Conservation (phyloP, 2,888 invertebrate genomes). For the Hyposoter didymator region DNA sequence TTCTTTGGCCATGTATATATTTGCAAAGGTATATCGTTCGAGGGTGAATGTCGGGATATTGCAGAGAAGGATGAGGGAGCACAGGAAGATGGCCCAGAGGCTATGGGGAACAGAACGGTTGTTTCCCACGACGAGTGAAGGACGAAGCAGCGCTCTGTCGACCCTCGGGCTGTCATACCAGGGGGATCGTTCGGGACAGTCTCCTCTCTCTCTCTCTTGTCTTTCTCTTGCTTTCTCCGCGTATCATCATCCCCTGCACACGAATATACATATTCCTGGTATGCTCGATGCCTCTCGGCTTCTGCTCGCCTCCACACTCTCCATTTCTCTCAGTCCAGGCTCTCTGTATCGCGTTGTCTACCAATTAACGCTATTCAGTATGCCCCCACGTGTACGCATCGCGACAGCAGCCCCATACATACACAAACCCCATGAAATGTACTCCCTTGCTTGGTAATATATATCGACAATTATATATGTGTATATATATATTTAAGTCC, state of each 20-base stretch:
- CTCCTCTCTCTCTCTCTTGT: constrained; percentile 61
- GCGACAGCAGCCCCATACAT: constrained; percentile 35
- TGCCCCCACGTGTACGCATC: constrained; percentile 62
- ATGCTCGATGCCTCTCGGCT: constrained; percentile 61
- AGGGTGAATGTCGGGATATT: constrained; percentile 62
- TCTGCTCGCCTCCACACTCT: constrained; percentile 65
- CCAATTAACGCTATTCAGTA: constrained; percentile 81
- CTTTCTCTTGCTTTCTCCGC: constrained; percentile 38
- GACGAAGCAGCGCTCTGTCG: constrained; percentile 67
- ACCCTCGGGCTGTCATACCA: constrained; percentile 76
- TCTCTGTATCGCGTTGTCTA: constrained; percentile 78
- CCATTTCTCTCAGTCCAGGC: constrained; percentile 38
- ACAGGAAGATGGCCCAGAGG: constrained; percentile 76
- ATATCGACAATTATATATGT: constrained; percentile 54
- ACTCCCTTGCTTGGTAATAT: constrained; percentile 33
- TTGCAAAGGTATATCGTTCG: constrained; percentile 55
- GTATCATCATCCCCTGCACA: constrained; percentile 50
- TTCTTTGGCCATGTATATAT: constrained; percentile 19
- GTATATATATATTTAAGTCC: constrained; percentile 11
- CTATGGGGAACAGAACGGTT: constrained; percentile 77
- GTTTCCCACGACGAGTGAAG: constrained; percentile 77
- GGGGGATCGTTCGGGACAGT: constrained; percentile 71
- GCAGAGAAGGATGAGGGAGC: constrained; percentile 69
- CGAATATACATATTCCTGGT: constrained; percentile 64
- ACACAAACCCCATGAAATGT: constrained; percentile 54